Percentiles rank a stretch among this genome's conserved stretches.
Conservation (phyloP, 1,140 invertebrate species). For the Lysiphlebus fabarum region DNA sequence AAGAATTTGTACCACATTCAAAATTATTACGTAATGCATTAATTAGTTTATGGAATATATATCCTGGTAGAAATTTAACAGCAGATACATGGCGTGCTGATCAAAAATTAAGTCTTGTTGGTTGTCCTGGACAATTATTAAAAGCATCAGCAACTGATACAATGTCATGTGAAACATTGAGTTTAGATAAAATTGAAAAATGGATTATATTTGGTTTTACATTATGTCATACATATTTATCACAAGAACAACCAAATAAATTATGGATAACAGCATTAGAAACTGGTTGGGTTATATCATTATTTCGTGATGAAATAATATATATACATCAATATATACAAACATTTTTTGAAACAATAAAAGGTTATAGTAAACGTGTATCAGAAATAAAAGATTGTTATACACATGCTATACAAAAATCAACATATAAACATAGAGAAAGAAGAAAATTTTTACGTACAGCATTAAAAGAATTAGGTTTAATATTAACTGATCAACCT, state of each 20-base stretch:
- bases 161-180: slow-evolving; percentile 96
- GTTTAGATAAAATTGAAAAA: slow-evolving; percentile 89
- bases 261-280: slow-evolving; percentile 90
- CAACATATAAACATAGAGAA: slow-evolving; percentile 88
- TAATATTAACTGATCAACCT: slow-evolving; percentile 96
- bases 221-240: slow-evolving; percentile 81
- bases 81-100: slow-evolving; percentile 93
- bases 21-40: slow-evolving; percentile 83
- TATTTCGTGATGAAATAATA: slow-evolving; percentile 97
- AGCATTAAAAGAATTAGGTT: slow-evolving; percentile 89
- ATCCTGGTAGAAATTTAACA: slow-evolving; percentile 83
- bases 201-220: slow-evolving; percentile 96
- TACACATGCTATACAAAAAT: slow-evolving; percentile 83
- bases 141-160: slow-evolving; percentile 93
- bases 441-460: slow-evolving; percentile 93
- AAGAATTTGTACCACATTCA: slow-evolving; percentile 95
- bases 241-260: slow-evolving; percentile 77
- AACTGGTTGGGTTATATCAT: slow-evolving; percentile 87
- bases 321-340: slow-evolving; percentile 93
- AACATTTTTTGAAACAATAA: slow-evolving; percentile 90
- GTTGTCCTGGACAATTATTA: slow-evolving; percentile 85
- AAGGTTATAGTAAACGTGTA: slow-evolving; percentile 89
- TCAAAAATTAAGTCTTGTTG: slow-evolving; percentile 90
- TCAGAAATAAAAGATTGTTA: slow-evolving; percentile 94
- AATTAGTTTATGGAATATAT: slow-evolving; percentile 83